Evolutionary conservation across 2,888 invertebrate species (phyloP).

Genomic region (Ornithoptera priamus): DNA sequence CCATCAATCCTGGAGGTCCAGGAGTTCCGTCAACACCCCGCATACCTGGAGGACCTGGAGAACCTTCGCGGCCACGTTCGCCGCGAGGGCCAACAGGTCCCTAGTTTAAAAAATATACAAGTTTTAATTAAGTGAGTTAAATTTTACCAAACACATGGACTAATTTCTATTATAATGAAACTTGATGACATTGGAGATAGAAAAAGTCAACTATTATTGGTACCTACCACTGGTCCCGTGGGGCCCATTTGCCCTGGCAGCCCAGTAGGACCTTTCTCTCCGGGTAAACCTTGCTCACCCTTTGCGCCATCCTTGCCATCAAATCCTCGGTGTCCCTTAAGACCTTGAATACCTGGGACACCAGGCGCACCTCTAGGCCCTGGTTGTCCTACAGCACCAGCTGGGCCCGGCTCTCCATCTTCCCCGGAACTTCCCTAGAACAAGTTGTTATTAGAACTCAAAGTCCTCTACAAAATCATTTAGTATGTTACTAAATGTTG

Average conservation of each 20-base stretch:
- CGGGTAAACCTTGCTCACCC: slow-evolving; percentile 87
- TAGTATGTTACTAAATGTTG: not conserved
- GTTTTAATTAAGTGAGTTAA: not conserved
- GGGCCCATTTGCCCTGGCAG: slow-evolving; percentile 84
- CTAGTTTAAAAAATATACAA: slow-evolving; percentile 56
- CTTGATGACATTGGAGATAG: not conserved
- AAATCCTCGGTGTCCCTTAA: slow-evolving; percentile 91
- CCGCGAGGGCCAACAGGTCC: slow-evolving; percentile 90
- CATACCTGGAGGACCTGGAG: slow-evolving; percentile 87
- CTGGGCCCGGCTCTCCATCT: slow-evolving; percentile 89
- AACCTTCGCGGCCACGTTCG: slow-evolving; percentile 91
- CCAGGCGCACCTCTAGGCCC: slow-evolving; percentile 87
- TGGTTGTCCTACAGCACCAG: slow-evolving; percentile 84
- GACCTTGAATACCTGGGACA: slow-evolving; percentile 88
- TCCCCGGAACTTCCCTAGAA: slow-evolving; percentile 86
- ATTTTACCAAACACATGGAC: slow-evolving; percentile 12
- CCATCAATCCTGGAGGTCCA: slow-evolving; percentile 88
- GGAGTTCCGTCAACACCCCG: slow-evolving; percentile 89
- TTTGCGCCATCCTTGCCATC: slow-evolving; percentile 89
- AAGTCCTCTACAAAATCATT: not conserved
- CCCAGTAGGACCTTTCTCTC: slow-evolving; percentile 88
- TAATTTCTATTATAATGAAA: slow-evolving; percentile 21
- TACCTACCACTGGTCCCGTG: slow-evolving; percentile 83
- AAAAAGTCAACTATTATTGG: slow-evolving; percentile 3
- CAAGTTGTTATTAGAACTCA: not conserved